Conservation (phyloP, 2,113 vertebrate species). For the Myotis davidii region DNA sequence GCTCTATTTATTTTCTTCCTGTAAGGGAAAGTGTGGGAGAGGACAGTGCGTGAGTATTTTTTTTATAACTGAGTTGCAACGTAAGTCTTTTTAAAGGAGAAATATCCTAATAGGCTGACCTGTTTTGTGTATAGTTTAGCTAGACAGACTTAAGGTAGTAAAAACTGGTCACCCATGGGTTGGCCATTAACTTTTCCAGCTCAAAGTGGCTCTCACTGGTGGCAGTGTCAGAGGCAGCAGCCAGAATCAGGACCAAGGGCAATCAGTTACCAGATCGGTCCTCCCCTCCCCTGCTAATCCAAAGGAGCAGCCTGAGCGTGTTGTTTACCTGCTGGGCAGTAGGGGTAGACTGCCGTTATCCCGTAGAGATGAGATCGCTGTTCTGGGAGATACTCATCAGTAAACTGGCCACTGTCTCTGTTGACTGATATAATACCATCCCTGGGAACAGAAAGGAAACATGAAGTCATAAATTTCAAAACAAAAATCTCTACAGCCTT, state of each 20-base stretch:
- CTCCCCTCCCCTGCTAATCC: not conserved
- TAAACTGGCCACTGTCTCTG: slow-evolving; percentile 89
- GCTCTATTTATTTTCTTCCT: slow-evolving; percentile 83
- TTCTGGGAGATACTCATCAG: slow-evolving; percentile 94
- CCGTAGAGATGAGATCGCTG: slow-evolving; percentile 97
- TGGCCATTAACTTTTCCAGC: not conserved
- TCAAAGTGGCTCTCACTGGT: not conserved
- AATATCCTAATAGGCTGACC: not conserved
- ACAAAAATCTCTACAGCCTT: not conserved
- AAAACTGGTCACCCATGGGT: not conserved
- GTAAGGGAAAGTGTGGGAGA: not conserved
- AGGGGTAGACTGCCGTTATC: slow-evolving; percentile 92
- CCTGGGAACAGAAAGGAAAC: slow-evolving; percentile 80
- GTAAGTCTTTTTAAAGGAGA: not conserved
- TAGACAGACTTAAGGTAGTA: not conserved
- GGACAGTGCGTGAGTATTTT: not conserved
- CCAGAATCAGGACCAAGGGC: too few relatives aligned
- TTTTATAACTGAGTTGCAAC: not conserved
- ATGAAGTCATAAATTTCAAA: not conserved
- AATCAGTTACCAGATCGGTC: not conserved
- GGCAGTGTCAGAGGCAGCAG: not conserved
- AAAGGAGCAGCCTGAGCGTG: not conserved
- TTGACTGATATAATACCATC: slow-evolving; percentile 93
- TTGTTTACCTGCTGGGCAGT: slow-evolving; percentile 91
- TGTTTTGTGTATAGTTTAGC: not conserved